Evolutionary conservation across 2,888 invertebrate species (phyloP), one percentile per base, ranked within the genome.

Genomic region (Eledona agricola): DNA sequence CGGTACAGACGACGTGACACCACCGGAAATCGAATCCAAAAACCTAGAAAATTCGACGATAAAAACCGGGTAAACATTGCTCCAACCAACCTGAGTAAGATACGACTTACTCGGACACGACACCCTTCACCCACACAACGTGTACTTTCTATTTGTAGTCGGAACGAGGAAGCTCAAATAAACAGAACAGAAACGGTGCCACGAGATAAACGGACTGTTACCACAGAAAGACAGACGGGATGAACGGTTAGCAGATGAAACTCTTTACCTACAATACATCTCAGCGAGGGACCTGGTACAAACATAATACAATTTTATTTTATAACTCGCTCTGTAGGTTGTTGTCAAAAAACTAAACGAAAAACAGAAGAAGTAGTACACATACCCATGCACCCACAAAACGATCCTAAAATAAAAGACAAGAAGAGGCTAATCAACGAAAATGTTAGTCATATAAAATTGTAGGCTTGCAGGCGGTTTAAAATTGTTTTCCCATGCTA

Each of bases 21-120:
- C 76, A 72, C 56, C 76, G 75, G 67, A 76, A 71, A 63, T 73
- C 74, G 66, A 76, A 65, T 58, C 73, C 72, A 55, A 77, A 75
- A 46, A 81, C 80, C 81, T 82, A 67, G 38, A 71, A 71, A 58
- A 56, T 52, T 46, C 26, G 9, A 22, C 16, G 17, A 11, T 22
- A 45, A 51, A 19, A 51, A 32, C 22, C 26, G 43, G 31, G 4
- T 34, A 32, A 11, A 25, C 4, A 45, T 57, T 53, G 54, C 54
- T 51, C 51, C 51, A 52, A 35, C 49, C 51, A 59, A 57, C 59
- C 56, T 56, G 59, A 57, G 54, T 54, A 31, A 50, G 32, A 35
- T 45, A 37, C 20, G 34, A 34, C 34, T 43, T 34, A 40, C 45
- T 45, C 45, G n/a, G n/a, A n/a, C n/a, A n/a, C n/a, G n/a, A n/a